Base-by-base conservation (phyloP, 2,888 invertebrate genomes). In the Epinotia nisella region DNA sequence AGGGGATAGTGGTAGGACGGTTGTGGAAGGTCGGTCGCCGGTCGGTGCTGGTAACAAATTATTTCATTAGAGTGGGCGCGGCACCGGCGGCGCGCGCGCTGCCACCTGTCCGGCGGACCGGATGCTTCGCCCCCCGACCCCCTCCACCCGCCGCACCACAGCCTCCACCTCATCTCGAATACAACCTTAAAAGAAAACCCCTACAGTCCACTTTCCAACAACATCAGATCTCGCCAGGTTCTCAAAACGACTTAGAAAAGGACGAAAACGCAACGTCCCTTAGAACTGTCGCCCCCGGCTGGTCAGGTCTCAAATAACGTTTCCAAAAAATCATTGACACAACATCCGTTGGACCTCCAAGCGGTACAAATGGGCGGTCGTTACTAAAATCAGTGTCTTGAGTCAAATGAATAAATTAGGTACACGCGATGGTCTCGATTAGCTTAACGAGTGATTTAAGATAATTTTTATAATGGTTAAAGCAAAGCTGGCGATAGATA, bases 81-180 rank as follows among this genome's bases (percentile, higher is more conserved):
- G 76, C 84, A 85, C 84, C 82, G 83, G 45, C 45, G 45, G 80
- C 78, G 80, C 74, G 72, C 84, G 85, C 85, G 81, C 79, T 78
- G 86, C 89, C 92, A 91, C 92, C 91, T 92, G 92, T 91, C 86
- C 88, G 80, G 79, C 80, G 83, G 90, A 91, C 93, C 92, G 93
- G 92, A 93, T 91, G 81, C 89, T 85, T 76, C 85, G 76, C 80
- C 84, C 85, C 87, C 80, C 87, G 79, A 76, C 75, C 68, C 79
- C 77, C 80, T 74, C 77, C 73, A 19, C 62, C 79, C 76, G 80
- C 75, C 78, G 71, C 72, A 49, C 41, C 35, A 59, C 68, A 74
- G 68, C 73, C 69, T 69, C 58, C 68, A 21, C 49, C 21, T 13
- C 67, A 68, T 62, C 61, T 41, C 24, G 69, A 69, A 69, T 15